A percentile compares a stretch with the other conserved stretches of the same genome.
Conservation (phyloP, 2,888 invertebrate species). For the Hartigia nigra region DNA sequence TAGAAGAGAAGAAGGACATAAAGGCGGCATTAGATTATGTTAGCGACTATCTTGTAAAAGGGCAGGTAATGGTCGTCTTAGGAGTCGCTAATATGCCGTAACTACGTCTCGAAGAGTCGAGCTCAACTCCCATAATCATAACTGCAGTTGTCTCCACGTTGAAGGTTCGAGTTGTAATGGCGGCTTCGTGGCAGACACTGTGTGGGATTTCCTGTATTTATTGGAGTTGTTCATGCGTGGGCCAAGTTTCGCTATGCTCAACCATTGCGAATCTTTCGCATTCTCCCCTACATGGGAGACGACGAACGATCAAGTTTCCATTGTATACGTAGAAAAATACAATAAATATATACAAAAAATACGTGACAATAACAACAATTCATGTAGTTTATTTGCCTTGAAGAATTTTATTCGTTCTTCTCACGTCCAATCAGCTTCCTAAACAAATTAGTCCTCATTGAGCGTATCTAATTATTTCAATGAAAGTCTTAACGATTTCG, state of each 20-base stretch:
- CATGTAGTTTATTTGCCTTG: neutral
- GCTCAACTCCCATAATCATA: conserved; percentile 39
- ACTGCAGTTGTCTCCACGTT: conserved; percentile 39
- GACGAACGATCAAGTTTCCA: neutral
- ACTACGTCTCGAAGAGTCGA: conserved; percentile 28
- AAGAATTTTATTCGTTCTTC: neutral
- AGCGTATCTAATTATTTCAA: neutral
- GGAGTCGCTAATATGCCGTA: conserved; percentile 48
- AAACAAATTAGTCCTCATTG: neutral
- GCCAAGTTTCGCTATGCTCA: neutral
- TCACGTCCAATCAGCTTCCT: neutral
- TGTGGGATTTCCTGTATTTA: conserved; percentile 16
- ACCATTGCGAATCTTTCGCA: neutral
- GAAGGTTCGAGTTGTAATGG: conserved; percentile 16
- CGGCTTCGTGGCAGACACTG: conserved; percentile 17
- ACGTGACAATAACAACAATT: neutral
- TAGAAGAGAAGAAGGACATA: conserved; percentile 29
- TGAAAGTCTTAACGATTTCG: neutral
- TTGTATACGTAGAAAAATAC: neutral
- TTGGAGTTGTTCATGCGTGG: conserved; percentile 9
- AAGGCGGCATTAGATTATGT: conserved; percentile 39
- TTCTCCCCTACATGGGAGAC: neutral
- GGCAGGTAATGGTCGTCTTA: conserved; percentile 38
- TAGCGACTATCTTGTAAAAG: conserved; percentile 42
- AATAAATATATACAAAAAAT: neutral